Percentiles rank a stretch among this genome's conserved stretches.
phyloP scores from a whole-genome alignment of 2,888 invertebrate species.

The Lydus trimaculatus region DNA sequence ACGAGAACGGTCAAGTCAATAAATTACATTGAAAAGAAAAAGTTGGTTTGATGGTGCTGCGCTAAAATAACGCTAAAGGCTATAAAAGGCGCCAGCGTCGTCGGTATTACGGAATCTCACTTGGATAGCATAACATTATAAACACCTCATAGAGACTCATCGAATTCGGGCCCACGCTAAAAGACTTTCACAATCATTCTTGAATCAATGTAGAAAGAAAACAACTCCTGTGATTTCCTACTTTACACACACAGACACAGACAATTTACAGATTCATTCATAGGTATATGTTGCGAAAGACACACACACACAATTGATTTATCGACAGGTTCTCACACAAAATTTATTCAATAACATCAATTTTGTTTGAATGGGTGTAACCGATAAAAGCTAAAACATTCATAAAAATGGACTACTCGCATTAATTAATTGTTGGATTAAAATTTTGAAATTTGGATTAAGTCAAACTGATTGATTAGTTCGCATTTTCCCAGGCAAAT shows the following conservation, averaged over 20 bases:
- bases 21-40: conserved; percentile 15
- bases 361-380: conserved; percentile 1
- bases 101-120: conserved; percentile 38
- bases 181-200: conserved; percentile 44
- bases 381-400: conserved; percentile 4
- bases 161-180: conserved; percentile 42
- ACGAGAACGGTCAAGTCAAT: conserved; percentile 10
- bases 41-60: conserved; percentile 13
- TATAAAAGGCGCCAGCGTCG: conserved; percentile 40
- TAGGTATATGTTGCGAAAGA: conserved; percentile 34
- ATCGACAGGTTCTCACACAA: conserved; percentile 32
- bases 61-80: conserved; percentile 39
- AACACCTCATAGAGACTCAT: conserved; percentile 46
- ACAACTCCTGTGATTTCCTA: conserved; percentile 44
- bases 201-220: conserved; percentile 38
- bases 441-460: background rate
- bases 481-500: background rate
- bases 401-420: background rate
- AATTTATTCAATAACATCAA: conserved; percentile 22
- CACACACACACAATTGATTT: conserved; percentile 19
- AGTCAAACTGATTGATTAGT: background rate
- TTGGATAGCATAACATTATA: conserved; percentile 40
- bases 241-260: conserved; percentile 26
- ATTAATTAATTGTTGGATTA: conserved; percentile 14
- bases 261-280: conserved; percentile 40